Evolutionary conservation across 2,888 invertebrate species (phyloP).

Genomic region (Sinhomidia bicolor): DNA sequence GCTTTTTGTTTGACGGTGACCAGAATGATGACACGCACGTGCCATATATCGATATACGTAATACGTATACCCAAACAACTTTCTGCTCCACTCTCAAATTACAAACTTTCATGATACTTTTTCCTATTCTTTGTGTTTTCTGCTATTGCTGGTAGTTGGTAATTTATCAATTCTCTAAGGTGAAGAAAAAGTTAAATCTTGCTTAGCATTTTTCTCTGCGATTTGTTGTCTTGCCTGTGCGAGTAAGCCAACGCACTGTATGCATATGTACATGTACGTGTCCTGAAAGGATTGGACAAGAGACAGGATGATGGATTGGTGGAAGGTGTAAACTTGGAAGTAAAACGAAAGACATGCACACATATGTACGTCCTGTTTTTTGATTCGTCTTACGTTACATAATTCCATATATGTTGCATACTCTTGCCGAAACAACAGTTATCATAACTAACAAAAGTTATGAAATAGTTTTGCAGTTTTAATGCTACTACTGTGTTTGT

Average conservation of each 20-base stretch:
- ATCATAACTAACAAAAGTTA: too few relatives aligned
- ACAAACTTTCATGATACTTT: neutral
- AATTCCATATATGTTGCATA: too few relatives aligned
- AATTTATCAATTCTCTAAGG: neutral
- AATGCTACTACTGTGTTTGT: too few relatives aligned
- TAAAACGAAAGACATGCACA: too few relatives aligned
- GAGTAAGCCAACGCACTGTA: too few relatives aligned
- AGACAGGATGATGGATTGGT: neutral
- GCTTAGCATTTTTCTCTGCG: neutral
- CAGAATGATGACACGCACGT: conserved; percentile 38
- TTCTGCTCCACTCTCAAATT: neutral
- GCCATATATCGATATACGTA: neutral
- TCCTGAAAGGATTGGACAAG: neutral
- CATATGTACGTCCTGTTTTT: too few relatives aligned
- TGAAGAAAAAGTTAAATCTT: neutral
- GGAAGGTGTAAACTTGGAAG: neutral
- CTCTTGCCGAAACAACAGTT: too few relatives aligned
- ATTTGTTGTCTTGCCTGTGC: neutral
- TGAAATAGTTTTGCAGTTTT: too few relatives aligned
- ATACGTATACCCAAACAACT: neutral
- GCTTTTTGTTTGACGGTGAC: neutral
- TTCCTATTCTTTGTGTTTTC: too few relatives aligned
- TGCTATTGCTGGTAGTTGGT: too few relatives aligned
- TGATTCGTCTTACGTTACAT: too few relatives aligned
- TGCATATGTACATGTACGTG: too few relatives aligned